A percentile compares a stretch with the other conserved stretches of the same genome.
Evolutionary conservation across 1,140 invertebrate genomes (phyloP).

Genomic region (Agrypnia vestita): DNA sequence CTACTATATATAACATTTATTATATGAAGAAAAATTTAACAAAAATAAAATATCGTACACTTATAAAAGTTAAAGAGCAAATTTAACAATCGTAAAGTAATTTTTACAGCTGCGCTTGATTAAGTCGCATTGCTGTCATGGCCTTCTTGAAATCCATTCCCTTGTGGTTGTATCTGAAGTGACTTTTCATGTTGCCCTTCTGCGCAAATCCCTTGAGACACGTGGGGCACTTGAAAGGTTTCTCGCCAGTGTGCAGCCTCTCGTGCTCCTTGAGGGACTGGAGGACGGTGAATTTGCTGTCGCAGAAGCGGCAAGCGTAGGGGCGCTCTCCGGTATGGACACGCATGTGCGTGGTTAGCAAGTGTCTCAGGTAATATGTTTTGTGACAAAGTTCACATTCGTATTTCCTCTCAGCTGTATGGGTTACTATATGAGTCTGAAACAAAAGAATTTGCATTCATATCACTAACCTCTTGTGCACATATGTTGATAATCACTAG

Average conservation of each 20-base stretch:
- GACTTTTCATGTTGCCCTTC: constrained; percentile 35
- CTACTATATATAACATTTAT: too few species aligned
- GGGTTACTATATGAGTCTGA: constrained; percentile 64
- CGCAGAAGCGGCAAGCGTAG: constrained; percentile 65
- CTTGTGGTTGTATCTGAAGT: constrained; percentile 36
- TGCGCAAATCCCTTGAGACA: constrained; percentile 34
- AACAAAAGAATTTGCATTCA: constrained; percentile 40
- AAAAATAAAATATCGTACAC: too few species aligned
- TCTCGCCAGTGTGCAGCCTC: constrained; percentile 7
- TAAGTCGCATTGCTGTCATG: not conserved
- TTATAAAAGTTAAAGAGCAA: too few species aligned
- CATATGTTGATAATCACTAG: too few species aligned
- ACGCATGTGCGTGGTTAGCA: constrained; percentile 57
- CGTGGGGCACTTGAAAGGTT: constrained; percentile 12
- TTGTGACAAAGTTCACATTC: constrained; percentile 68
- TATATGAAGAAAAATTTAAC: too few species aligned
- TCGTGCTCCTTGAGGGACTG: constrained; percentile 39
- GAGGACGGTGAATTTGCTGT: constrained; percentile 62
- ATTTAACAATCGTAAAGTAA: too few species aligned
- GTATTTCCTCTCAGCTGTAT: constrained; percentile 70
- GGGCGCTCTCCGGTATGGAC: constrained; percentile 73
- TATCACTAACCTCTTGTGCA: too few species aligned
- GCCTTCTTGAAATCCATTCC: constrained; percentile 8
- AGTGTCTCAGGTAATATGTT: constrained; percentile 56
- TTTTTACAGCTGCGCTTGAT: too few species aligned